Evolutionary conservation across 92 coral and sea anemone species (phyloP).

Genomic region (Palythoa grandis): DNA sequence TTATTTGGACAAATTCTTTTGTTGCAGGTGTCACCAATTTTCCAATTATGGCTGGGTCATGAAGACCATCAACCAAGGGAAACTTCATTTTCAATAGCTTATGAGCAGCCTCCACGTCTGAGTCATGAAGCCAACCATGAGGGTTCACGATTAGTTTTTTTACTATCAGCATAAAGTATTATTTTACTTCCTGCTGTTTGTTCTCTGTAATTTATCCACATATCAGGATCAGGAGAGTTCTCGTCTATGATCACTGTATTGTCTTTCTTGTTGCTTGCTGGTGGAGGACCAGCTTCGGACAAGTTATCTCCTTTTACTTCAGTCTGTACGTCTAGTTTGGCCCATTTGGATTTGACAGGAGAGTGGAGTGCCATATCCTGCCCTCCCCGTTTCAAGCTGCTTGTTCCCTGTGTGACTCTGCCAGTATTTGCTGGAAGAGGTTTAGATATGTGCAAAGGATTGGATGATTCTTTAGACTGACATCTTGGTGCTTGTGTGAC

Average conservation of each 20-base stretch:
- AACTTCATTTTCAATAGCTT: conserved; percentile 14
- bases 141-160: too few species aligned
- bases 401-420: conserved; percentile 25
- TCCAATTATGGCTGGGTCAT: conserved; percentile 27
- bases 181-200: conserved; percentile 27
- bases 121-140: neutral
- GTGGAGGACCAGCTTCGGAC: conserved; percentile 21
- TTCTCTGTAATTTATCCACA: conserved; percentile 41
- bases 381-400: conserved; percentile 30
- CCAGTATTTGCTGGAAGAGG: conserved; percentile 20
- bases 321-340: conserved; percentile 12
- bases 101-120: conserved; percentile 6
- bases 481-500: conserved; percentile 14
- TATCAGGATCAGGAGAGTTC: conserved; percentile 44
- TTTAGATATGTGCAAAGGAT: conserved; percentile 1
- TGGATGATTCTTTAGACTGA: conserved; percentile 37
- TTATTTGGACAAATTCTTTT: too few species aligned
- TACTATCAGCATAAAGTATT: conserved; percentile 32
- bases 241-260: conserved; percentile 31
- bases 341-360: conserved; percentile 14
- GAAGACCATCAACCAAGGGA: conserved; percentile 14
- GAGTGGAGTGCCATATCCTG: neutral
- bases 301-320: conserved; percentile 28
- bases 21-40: too few species aligned
- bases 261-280: conserved; percentile 35